Percentiles rank a stretch among this genome's conserved stretches.
Conservation (phyloP, 2,113 vertebrate species). For the Muntiacus reevesi region DNA sequence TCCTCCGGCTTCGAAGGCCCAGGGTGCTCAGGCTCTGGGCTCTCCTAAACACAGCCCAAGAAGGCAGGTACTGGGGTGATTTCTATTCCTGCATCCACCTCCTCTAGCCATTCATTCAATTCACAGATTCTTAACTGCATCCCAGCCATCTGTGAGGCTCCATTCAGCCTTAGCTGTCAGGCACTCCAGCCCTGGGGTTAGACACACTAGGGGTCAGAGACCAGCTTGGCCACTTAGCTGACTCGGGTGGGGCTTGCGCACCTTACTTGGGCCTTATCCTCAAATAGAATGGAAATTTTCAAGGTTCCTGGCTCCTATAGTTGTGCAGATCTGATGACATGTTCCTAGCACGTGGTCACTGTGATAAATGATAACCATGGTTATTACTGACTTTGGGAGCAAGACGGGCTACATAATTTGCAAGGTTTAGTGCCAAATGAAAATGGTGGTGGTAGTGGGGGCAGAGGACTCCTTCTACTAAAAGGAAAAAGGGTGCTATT, state of each 20-base stretch:
- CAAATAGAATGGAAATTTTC: background rate
- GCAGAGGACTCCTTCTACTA: background rate
- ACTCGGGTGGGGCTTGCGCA: accelerated
- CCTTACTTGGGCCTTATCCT: background rate
- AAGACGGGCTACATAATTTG: background rate
- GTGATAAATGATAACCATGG: too few relatives aligned
- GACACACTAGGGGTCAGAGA: background rate
- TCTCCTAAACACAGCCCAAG: background rate
- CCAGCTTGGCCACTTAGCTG: background rate
- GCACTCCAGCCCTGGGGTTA: background rate
- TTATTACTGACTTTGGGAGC: background rate
- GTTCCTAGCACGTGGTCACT: background rate
- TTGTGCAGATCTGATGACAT: background rate
- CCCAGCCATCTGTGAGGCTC: background rate
- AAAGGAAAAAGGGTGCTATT: background rate
- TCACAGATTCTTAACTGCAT: background rate
- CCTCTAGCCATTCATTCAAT: background rate
- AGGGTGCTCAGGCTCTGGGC: background rate
- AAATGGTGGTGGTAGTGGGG: background rate
- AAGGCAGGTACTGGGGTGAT: background rate
- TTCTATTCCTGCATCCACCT: background rate
- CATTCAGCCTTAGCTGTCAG: background rate
- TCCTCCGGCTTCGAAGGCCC: background rate
- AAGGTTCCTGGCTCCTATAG: accelerated
- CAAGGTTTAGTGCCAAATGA: background rate